Percentiles rank a stretch among this genome's conserved stretches.
phyloP scores from a whole-genome alignment of 2,888 invertebrate genomes.

The Amblyjoppa fuscipennis region DNA sequence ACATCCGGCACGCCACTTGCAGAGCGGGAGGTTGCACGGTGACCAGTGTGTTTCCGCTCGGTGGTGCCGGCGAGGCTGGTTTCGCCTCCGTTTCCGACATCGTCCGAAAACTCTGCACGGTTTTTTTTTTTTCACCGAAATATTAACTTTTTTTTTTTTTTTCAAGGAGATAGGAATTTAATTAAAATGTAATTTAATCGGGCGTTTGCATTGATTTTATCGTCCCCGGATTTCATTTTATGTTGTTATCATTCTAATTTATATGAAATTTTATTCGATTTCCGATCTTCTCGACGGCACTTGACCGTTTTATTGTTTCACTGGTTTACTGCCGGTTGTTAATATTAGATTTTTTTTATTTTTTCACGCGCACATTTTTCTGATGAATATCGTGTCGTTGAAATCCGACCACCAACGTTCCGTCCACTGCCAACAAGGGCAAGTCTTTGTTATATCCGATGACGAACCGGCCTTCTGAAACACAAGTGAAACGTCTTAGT shows the following conservation, averaged over 20 bases:
- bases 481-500: conserved; percentile 12
- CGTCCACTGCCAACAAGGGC: conserved; percentile 3
- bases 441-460: conserved; percentile 28
- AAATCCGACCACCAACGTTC: not conserved
- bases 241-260: not conserved
- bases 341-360: not conserved
- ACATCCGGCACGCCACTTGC: conserved; percentile 88
- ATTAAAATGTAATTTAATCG: not conserved
- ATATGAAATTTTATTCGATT: not conserved
- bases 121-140: conserved; percentile 9
- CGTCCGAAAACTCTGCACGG: not conserved
- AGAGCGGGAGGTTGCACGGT: conserved; percentile 85
- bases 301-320: not conserved
- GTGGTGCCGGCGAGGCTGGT: conserved; percentile 75
- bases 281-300: not conserved
- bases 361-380: not conserved
- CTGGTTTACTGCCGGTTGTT: not conserved
- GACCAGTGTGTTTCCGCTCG: conserved; percentile 71
- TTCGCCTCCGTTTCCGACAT: conserved; percentile 81
- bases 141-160: not conserved
- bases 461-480: conserved; percentile 50
- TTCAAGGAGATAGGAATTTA: not conserved
- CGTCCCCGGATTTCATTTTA: conserved; percentile 35
- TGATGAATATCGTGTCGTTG: not conserved
- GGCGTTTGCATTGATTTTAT: not conserved